Conservation (phyloP, 2,113 vertebrate genomes). For the Pholis gunnellus region DNA sequence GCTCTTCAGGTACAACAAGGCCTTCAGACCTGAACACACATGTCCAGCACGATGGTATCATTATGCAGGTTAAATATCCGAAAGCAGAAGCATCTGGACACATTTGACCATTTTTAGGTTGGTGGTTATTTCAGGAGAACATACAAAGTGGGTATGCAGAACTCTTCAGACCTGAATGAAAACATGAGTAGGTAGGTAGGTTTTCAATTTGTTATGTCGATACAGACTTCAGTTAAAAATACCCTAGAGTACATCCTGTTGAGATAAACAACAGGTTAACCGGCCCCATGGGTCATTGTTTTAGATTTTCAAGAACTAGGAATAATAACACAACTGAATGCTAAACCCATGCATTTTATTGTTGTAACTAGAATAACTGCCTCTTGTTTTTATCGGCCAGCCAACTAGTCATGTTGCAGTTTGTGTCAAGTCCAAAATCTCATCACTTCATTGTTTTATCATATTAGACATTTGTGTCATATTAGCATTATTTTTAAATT, state of each 20-base stretch:
- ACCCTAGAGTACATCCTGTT: not conserved
- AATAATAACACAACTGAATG: not conserved
- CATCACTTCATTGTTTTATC: not conserved
- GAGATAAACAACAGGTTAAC: not conserved
- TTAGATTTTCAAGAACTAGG: not conserved
- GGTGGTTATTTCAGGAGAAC: not conserved
- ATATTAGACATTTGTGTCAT: not conserved
- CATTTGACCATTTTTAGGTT: not conserved
- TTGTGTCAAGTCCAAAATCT: not conserved
- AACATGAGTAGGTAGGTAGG: not conserved
- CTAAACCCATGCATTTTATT: not conserved
- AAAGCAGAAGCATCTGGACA: not conserved
- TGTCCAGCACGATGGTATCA: not conserved
- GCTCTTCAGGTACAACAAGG: slow-evolving; percentile 92
- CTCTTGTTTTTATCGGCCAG: not conserved
- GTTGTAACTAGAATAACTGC: not conserved
- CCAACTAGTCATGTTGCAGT: not conserved
- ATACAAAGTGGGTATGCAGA: not conserved
- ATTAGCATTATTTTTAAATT: not conserved
- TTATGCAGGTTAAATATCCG: not conserved
- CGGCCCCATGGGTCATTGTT: not conserved
- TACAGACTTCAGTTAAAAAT: not conserved
- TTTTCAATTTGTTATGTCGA: not conserved
- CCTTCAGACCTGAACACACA: slow-evolving; percentile 82
- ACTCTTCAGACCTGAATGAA: not conserved